phyloP scores from a whole-genome alignment of 2,113 vertebrate species.

The Microcebus tavaratra region DNA sequence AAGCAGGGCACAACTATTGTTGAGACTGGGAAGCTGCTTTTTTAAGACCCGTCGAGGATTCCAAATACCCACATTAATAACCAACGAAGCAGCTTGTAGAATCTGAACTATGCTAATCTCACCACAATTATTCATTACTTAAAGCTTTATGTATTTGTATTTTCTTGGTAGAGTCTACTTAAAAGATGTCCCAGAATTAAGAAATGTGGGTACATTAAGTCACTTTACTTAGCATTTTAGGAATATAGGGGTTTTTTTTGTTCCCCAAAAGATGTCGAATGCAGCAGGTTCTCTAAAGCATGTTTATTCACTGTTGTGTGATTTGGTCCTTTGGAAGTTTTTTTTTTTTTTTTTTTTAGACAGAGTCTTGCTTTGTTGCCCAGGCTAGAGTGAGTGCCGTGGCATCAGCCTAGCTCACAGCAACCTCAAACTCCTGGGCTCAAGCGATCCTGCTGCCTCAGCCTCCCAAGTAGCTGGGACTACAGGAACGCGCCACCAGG shows the following conservation, averaged over 20 bases:
- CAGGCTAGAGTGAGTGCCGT: too few species aligned
- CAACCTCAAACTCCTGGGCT: too few species aligned
- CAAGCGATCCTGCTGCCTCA: too few species aligned
- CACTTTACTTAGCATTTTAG: neutral
- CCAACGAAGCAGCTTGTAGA: neutral
- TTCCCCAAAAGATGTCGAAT: neutral
- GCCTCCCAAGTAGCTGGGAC: too few species aligned
- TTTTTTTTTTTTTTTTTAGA: neutral
- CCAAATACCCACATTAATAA: neutral
- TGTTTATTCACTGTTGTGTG: neutral
- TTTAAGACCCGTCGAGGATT: neutral
- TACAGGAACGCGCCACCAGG: too few species aligned
- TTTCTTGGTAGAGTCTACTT: neutral
- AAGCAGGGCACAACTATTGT: neutral
- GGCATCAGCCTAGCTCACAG: too few species aligned
- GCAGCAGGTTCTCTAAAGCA: neutral
- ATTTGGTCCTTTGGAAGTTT: neutral
- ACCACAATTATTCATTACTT: neutral
- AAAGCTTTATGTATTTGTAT: neutral
- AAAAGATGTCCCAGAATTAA: neutral
- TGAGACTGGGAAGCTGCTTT: neutral
- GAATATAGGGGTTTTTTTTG: neutral
- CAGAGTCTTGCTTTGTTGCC: too few species aligned
- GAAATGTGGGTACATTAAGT: neutral
- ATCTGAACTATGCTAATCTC: neutral